Base-by-base conservation (phyloP, 1,140 invertebrate species). In the Nebria ingens region DNA sequence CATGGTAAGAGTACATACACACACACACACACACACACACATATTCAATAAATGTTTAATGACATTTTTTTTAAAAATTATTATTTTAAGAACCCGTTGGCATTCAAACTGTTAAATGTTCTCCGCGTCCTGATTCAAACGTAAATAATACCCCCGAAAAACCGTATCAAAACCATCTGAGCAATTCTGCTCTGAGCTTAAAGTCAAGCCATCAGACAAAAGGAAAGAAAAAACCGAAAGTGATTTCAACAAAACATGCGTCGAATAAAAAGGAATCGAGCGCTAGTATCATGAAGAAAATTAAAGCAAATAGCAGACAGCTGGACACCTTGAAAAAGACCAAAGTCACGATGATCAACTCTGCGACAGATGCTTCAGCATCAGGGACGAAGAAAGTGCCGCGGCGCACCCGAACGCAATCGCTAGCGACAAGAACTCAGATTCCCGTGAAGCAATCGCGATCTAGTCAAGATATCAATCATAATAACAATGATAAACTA, bases 401-500 rank as follows among this genome's bases (percentile, higher is more conserved):
- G n/a, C n/a, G n/a, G n/a, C n/a, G n/a, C n/a, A n/a, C n/a, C n/a
- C n/a, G n/a, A n/a, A n/a, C n/a, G n/a, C 25, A n/a, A 34, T 9
- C 25, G 25, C 25, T 34, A n/a, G 25, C n/a, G n/a, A 34, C 25
- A n/a, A 34, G 25, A n/a, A 34, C 6, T n/a, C n/a, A n/a, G n/a
- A n/a, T n/a, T n/a, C 6, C 25, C 25, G 25, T 34, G n/a, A 6
- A 34, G n/a, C 25, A 34, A n/a, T 34, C 25, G 25, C 6, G 25
- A n/a, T n/a, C n/a, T 3, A 6, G 51, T 9, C 53, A 56, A 40
- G 53, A 54, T 22, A 56, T 4, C 40, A 9, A 17, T 9, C 40
- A 45, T 11, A 9, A 45, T 45, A n/a, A 56, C 11, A 52, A 23
- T 23, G 53, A 52, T 19, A 64, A 73, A 22, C 56, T 76, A n/a